Evolutionary conservation across 2,113 vertebrate genomes (phyloP).

Genomic region (Microcebus jonahi): DNA sequence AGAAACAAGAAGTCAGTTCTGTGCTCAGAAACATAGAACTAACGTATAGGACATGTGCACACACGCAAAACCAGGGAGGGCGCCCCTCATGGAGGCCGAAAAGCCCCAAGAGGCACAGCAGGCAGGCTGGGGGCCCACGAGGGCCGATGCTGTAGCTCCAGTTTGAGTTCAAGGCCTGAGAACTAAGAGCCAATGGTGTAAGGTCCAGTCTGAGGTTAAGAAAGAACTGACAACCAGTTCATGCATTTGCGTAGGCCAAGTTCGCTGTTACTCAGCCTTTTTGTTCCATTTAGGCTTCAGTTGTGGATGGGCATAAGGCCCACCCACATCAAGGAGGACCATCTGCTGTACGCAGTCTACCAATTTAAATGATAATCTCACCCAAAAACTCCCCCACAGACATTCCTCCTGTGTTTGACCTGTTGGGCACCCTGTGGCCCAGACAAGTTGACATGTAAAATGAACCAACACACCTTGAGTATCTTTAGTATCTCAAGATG

Average conservation of each 20-base stretch:
- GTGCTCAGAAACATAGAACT: no score
- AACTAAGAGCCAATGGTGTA: neutral
- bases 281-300: neutral
- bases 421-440: neutral
- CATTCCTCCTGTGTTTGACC: neutral
- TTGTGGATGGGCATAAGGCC: no score
- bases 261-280: neutral
- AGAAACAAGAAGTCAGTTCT: neutral
- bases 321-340: neutral
- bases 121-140: fast-evolving
- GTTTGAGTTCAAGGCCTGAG: no score
- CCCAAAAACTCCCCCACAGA: neutral
- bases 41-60: no score
- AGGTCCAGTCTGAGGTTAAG: neutral
- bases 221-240: neutral
- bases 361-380: neutral
- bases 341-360: neutral
- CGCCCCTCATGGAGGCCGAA: neutral
- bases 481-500: neutral
- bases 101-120: neutral
- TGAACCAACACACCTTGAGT: no score
- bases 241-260: no score
- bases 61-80: neutral
- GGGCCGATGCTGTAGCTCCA: neutral
- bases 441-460: neutral